Base-by-base conservation (phyloP, 2,113 vertebrate genomes). In the Promerops cafer region DNA sequence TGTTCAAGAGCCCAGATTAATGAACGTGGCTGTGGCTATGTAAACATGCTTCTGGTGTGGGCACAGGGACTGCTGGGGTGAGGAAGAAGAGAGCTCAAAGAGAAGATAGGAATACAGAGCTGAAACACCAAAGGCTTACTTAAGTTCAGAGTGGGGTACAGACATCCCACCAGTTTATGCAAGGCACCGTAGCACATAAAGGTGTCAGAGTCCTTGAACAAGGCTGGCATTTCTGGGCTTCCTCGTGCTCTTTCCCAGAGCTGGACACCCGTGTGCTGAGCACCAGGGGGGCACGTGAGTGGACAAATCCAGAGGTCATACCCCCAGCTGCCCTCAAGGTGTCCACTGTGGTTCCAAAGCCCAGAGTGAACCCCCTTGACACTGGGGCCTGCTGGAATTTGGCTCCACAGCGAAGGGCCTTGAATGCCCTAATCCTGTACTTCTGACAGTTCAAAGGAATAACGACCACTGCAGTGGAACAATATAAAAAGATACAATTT, bases 131-230 rank as follows among this genome's bases (percentile, higher is more conserved):
- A 72, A 76, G 26, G 15, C n/a, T 72, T 20, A 5, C 57, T 37
- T 17, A 63, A 75, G 28, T 71, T 61, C 37, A 60, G 23, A n/a
- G 16, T 9, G 3, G 22, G 28, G n/a, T n/a, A 24, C 8, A 52
- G 54, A 42, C 26, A 52, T 9, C 13, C 17, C 28, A 30, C 18
- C 28, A 27, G 21, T 7, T 7, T 35, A 20, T 4, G 21, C 23
- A 80, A 59, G 42, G 33, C 50, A 50, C 33, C 2, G 4, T 6
- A 65, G 52, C 28, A 53, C 40, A 30, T 26, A 35, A 42, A 4
- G 30, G 23, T 52, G 56, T 63, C 56, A 40, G 33, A 37, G 24
- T 9, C 60, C 30, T 11, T 0, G 0, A 40, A 26, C 11, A 22
- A 66, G 45, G 12, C n/a, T 40, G 42, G 27, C 30, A 57, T 47